Base-by-base conservation (phyloP, 2,797 vertebrate species). In the Crax fasciolata region DNA sequence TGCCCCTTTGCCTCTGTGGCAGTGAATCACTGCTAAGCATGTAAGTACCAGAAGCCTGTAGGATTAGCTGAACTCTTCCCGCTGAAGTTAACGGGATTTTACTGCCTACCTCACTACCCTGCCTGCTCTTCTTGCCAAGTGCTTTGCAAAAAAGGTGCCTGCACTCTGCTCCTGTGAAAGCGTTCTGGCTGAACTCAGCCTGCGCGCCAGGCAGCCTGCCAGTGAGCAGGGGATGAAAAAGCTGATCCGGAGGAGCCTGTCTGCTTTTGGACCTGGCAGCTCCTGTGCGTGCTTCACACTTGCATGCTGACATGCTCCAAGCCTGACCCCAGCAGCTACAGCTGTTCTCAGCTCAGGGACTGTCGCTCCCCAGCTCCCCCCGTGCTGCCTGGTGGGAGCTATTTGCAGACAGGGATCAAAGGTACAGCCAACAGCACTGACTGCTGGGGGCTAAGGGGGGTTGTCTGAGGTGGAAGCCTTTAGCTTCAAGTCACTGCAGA, bases 51-150 rank as follows among this genome's bases (percentile, higher is more conserved):
- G 83, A 8, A 71, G 59, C 46, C 70, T 49, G 48, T 11, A 13
- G 89, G 85, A 49, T 63, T 27, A 82, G 81, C 71, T 73, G 71
- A 76, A 48, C 84, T 57, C 59, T 72, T 52, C 65, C 75, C 32
- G 2, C 7, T 6, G 80, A 57, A 30, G 71, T 62, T 68, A 43
- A 21, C 18, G 10, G 80, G 75, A 30, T 58, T 73, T 68, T 49
- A 30, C 62, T 51, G 62, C 84, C 79, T 32, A 3, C 59, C 61
- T 62, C 12, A 0, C 74, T 15, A 15, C 59, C 67, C 66, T 39
- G 76, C 59, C 39, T 43, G 59, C 51, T 82, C 38, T 6, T 27
- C 62, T 25, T 65, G 81, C 76, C 80, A 88, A 87, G 73, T 13
- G 46, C 57, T 83, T 38, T 68, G 54, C 44, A 20, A 10, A 44